phyloP scores from a whole-genome alignment of 2,113 vertebrate species.

The Turnix velox region DNA sequence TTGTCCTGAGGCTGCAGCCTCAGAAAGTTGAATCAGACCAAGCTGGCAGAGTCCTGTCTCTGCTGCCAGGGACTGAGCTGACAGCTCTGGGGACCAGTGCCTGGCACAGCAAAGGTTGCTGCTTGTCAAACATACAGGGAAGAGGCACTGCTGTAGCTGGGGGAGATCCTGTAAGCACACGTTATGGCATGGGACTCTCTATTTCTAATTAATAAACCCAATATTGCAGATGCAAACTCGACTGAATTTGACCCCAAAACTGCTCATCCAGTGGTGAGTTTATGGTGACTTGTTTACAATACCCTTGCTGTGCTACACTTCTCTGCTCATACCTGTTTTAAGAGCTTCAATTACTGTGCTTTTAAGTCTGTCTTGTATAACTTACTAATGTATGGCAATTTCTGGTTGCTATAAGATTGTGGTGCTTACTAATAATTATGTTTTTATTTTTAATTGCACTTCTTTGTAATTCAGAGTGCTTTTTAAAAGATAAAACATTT shows the following conservation, averaged over 20 bases:
- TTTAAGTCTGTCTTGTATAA: background rate
- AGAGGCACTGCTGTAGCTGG: background rate
- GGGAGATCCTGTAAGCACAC: rapidly evolving
- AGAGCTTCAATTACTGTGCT: background rate
- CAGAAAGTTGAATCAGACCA: rapidly evolving
- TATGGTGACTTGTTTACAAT: background rate
- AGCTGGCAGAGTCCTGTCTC: background rate
- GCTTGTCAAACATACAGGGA: rapidly evolving
- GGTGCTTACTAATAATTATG: background rate
- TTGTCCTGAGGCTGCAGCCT: background rate
- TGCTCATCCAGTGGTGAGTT: slow-evolving; percentile 88
- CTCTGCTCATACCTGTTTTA: background rate
- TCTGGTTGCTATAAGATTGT: background rate
- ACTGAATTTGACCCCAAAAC: slow-evolving; percentile 92
- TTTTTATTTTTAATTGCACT: background rate
- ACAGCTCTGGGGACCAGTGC: too few species aligned
- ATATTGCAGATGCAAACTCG: slow-evolving; percentile 88
- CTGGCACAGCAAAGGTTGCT: background rate
- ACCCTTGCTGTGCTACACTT: background rate
- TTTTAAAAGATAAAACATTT: background rate
- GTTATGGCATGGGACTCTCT: rapidly evolving
- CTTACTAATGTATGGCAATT: background rate
- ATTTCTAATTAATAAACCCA: background rate
- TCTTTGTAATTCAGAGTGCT: background rate
- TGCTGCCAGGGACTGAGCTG: background rate